A percentile compares a stretch with the other conserved stretches of the same genome.
phyloP scores from a whole-genome alignment of 2,888 invertebrate genomes.

The Calephelis perditalis region DNA sequence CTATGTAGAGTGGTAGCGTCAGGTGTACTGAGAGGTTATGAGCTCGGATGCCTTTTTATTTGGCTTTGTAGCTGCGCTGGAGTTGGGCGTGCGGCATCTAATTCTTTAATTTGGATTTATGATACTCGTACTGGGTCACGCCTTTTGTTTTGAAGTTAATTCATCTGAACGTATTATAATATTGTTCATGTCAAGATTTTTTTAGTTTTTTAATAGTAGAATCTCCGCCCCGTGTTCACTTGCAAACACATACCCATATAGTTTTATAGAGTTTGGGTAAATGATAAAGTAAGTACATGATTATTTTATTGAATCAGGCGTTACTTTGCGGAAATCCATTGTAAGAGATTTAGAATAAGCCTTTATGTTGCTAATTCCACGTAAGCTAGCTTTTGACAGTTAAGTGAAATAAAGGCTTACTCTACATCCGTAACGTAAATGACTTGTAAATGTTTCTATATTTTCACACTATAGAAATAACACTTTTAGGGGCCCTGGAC shows the following conservation, averaged over 20 bases:
- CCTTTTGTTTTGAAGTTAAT: slow-evolving; percentile 46
- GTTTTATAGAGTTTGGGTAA: too few relatives aligned
- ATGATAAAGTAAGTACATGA: too few relatives aligned
- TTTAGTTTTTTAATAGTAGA: neutral
- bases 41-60: slow-evolving; percentile 57
- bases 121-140: slow-evolving; percentile 53
- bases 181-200: slow-evolving; percentile 6
- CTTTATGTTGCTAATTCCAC: too few relatives aligned
- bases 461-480: too few relatives aligned
- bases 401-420: too few relatives aligned
- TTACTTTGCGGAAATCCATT: too few relatives aligned
- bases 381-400: too few relatives aligned
- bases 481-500: too few relatives aligned
- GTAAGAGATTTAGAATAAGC: too few relatives aligned
- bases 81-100: slow-evolving; percentile 63
- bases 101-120: slow-evolving; percentile 64
- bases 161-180: slow-evolving; percentile 8
- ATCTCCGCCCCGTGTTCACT: neutral
- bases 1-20: slow-evolving; percentile 55
- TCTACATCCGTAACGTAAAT: too few relatives aligned
- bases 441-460: too few relatives aligned
- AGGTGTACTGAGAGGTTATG: slow-evolving; percentile 44
- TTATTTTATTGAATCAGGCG: too few relatives aligned
- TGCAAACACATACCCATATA: neutral
- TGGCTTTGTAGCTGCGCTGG: slow-evolving; percentile 53